Conservation (phyloP, 2,113 vertebrate genomes). For the Chloropsis cyanopogon region DNA sequence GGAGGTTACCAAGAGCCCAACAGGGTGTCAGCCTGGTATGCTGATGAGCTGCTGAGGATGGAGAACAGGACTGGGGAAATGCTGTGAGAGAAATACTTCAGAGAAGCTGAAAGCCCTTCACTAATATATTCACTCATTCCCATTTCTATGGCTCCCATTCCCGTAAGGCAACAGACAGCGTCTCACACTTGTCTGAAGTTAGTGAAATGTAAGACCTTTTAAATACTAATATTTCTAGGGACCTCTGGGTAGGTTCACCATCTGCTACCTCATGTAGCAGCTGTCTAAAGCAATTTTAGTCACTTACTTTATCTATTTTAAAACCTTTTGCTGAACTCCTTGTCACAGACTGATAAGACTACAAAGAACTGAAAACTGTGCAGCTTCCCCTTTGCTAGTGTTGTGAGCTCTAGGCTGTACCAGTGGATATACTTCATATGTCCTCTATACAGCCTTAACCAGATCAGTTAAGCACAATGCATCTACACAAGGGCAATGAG, state of each 20-base stretch:
- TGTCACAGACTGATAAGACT: background rate
- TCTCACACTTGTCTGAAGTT: background rate
- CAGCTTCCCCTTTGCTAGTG: background rate
- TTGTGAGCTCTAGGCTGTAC: background rate
- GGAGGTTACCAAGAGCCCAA: background rate
- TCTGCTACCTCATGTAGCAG: conserved; percentile 40
- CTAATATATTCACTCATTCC: background rate
- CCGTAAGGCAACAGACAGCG: background rate
- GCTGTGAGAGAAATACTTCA: background rate
- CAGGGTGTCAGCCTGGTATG: background rate
- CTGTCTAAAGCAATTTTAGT: conserved; percentile 13
- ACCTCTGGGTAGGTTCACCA: background rate
- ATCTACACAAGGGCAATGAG: background rate
- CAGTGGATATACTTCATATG: background rate
- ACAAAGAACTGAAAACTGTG: background rate
- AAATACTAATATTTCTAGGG: conserved; percentile 59
- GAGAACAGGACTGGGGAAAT: conserved; percentile 6
- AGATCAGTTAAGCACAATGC: background rate
- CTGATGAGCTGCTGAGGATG: conserved; percentile 2
- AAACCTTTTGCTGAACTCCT: background rate
- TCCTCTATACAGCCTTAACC: background rate
- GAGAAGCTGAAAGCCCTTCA: conserved; percentile 29
- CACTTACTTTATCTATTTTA: conserved; percentile 11
- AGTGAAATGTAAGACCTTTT: conserved; percentile 41
- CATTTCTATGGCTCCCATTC: conserved; percentile 1